Conservation (phyloP, 35 echinoderm and acorn worm genomes). For the Patiria miniata region DNA sequence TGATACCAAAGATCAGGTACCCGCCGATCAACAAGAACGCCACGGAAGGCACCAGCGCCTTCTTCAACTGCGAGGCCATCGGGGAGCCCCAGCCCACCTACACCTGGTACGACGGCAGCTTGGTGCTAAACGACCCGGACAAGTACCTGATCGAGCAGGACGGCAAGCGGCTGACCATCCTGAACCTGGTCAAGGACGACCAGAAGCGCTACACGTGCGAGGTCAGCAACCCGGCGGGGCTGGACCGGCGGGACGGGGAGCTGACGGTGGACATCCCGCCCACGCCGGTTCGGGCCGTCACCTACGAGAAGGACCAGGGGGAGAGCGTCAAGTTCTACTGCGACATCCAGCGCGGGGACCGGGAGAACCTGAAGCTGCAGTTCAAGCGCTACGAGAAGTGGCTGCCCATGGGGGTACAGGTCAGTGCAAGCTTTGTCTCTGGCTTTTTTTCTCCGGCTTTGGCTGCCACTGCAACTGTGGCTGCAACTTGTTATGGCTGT, state of each 20-base stretch:
- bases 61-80: conserved; percentile 18
- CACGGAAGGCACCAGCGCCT: neutral
- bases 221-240: neutral
- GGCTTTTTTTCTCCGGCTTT: too few species aligned
- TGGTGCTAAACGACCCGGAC: neutral
- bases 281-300: neutral
- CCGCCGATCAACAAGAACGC: conserved; percentile 26
- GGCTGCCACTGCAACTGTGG: too few species aligned
- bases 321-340: neutral
- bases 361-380: neutral
- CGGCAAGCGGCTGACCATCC: neutral
- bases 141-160: neutral
- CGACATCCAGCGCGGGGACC: neutral
- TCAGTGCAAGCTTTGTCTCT: neutral
- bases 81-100: neutral
- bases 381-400: conserved; percentile 7
- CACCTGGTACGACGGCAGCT: neutral
- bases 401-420: conserved; percentile 20
- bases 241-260: neutral
- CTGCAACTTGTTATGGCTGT: too few species aligned
- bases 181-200: neutral
- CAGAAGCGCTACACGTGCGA: conserved; percentile 7
- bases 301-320: neutral
- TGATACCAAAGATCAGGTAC: neutral
- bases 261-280: conserved; percentile 11